phyloP scores from a whole-genome alignment of 2,113 vertebrate species.

The Lamprologus callipterus region DNA sequence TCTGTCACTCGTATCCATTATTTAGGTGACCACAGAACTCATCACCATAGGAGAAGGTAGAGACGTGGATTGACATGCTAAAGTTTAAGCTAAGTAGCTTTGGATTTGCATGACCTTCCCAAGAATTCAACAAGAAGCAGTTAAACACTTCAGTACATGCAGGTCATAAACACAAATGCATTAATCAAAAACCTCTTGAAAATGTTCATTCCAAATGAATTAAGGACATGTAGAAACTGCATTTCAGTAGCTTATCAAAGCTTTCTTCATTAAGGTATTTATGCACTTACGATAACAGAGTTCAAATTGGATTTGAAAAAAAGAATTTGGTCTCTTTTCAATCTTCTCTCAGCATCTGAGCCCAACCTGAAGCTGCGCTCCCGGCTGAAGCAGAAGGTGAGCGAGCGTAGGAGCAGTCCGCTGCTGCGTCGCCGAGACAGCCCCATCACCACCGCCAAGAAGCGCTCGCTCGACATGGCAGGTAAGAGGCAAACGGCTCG shows the following conservation, averaged over 20 bases:
- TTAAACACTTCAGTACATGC: not conserved
- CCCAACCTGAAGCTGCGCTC: slow-evolving; percentile 93
- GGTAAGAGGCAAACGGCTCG: slow-evolving; percentile 49
- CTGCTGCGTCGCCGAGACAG: slow-evolving; percentile 86
- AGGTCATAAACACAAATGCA: not conserved
- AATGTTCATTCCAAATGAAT: not conserved
- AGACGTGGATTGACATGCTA: not conserved
- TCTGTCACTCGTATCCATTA: not conserved
- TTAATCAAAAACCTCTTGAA: not conserved
- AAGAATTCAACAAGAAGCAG: not conserved
- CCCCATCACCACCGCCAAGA: slow-evolving; percentile 82
- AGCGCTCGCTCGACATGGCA: slow-evolving; percentile 86
- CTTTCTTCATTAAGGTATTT: not conserved
- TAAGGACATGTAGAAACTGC: too few relatives aligned
- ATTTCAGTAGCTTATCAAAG: not conserved
- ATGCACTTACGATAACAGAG: fast-evolving
- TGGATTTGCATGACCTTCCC: not conserved
- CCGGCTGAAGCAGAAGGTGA: slow-evolving; percentile 93
- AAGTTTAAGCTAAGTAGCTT: not conserved
- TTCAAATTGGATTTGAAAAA: not conserved
- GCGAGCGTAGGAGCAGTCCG: slow-evolving; percentile 89
- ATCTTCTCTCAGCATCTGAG: slow-evolving; percentile 77
- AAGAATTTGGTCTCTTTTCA: not conserved
- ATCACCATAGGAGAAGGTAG: not conserved
- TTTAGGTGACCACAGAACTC: not conserved